Evolutionary conservation across 2,113 vertebrate species (phyloP).

Genomic region (Erythrocercus mccallii): DNA sequence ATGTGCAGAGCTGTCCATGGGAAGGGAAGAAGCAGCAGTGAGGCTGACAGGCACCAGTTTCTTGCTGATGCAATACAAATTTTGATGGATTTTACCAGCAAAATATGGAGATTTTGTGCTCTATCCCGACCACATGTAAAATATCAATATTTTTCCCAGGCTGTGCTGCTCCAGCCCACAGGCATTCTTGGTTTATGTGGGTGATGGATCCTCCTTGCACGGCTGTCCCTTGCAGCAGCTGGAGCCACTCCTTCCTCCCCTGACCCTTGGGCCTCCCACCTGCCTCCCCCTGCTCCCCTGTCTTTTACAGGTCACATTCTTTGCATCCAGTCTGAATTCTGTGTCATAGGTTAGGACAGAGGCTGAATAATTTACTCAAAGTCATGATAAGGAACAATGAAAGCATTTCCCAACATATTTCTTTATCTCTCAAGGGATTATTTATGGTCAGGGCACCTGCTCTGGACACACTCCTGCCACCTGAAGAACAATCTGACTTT

Average conservation of each 20-base stretch:
- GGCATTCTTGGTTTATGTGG: neutral
- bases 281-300: neutral
- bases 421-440: neutral
- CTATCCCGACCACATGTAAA: neutral
- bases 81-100: neutral
- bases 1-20: neutral
- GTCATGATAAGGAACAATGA: neutral
- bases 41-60: neutral
- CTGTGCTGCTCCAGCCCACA: neutral
- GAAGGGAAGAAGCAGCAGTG: neutral
- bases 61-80: neutral
- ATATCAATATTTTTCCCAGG: neutral
- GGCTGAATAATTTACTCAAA: neutral
- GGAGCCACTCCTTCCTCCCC: fast-evolving
- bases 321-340: neutral
- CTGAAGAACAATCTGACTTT: conserved; percentile 22
- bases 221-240: neutral
- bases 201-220: neutral
- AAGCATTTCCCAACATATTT: neutral
- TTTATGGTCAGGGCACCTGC: neutral
- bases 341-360: neutral
- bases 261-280: neutral
- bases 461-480: neutral
- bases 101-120: neutral
- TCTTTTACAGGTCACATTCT: neutral